phyloP scores from a whole-genome alignment of 2,113 vertebrate genomes.

The Oenanthe melanoleuca region DNA sequence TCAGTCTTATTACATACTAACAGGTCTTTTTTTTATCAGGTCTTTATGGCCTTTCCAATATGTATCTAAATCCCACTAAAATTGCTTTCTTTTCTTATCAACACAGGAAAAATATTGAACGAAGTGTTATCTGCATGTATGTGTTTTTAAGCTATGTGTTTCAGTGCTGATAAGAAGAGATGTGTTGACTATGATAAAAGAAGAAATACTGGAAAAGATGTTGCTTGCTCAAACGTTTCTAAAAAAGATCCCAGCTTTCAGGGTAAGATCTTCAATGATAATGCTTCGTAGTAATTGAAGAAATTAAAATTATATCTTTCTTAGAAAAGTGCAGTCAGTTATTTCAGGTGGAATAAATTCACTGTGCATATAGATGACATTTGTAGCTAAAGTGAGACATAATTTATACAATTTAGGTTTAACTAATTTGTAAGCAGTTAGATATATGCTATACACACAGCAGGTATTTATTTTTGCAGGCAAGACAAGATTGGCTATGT shows the following conservation, averaged over 20 bases:
- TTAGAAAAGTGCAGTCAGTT: conserved; percentile 17
- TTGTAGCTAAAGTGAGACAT: background rate
- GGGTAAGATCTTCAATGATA: conserved; percentile 28
- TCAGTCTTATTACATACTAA: background rate
- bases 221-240: background rate
- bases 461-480: background rate
- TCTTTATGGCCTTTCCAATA: background rate
- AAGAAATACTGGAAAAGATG: conserved; percentile 7
- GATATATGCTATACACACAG: background rate
- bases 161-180: conserved; percentile 40
- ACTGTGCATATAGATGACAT: background rate
- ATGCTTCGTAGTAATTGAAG: background rate
- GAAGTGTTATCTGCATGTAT: background rate
- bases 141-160: conserved; percentile 40
- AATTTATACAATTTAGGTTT: background rate
- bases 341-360: conserved; percentile 15
- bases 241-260: background rate
- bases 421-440: conserved; percentile 22
- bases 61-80: conserved; percentile 17
- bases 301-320: conserved; percentile 33
- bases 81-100: conserved; percentile 28
- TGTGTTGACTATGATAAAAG: conserved; percentile 12
- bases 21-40: background rate
- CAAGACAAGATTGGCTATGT: background rate
- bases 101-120: background rate